Percentiles rank a stretch among this genome's conserved stretches.
Evolutionary conservation across 35 echinoderm and acorn worm species (phyloP).

Genomic region (Apostichopus californicus): DNA sequence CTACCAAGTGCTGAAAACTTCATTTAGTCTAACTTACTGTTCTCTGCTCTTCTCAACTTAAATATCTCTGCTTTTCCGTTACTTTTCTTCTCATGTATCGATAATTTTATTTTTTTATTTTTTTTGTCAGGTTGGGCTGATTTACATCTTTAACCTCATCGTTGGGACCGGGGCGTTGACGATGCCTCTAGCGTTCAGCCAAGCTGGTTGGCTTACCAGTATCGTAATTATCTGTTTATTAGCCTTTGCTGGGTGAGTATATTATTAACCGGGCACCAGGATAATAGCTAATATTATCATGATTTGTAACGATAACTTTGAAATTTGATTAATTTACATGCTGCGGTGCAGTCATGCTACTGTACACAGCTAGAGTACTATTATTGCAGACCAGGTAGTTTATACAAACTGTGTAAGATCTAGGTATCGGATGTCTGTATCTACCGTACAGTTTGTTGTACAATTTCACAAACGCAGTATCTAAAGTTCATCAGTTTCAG

Average conservation of each 20-base stretch:
- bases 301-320: too few relatives aligned
- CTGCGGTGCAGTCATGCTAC: too few relatives aligned
- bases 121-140: conserved; percentile 75
- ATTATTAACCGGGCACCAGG: neutral
- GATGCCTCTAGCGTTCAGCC: conserved; percentile 87
- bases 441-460: too few relatives aligned
- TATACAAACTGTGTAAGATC: too few relatives aligned
- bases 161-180: conserved; percentile 95
- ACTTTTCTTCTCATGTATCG: neutral
- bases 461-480: too few relatives aligned
- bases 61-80: neutral
- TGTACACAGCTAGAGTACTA: neutral
- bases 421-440: too few relatives aligned
- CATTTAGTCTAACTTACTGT: neutral
- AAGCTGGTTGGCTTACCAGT: conserved; percentile 84
- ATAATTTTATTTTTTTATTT: too few relatives aligned
- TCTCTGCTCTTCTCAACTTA: neutral
- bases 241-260: conserved; percentile 88
- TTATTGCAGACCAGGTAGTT: neutral
- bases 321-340: too few relatives aligned
- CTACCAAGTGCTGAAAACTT: too few relatives aligned
- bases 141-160: conserved; percentile 96
- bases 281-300: too few relatives aligned
- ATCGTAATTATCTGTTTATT: conserved; percentile 67
- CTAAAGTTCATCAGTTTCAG: too few relatives aligned